Evolutionary conservation across 2,797 vertebrate genomes (phyloP), one percentile per base, ranked within the genome.

Genomic region (Diplodus sargus): DNA sequence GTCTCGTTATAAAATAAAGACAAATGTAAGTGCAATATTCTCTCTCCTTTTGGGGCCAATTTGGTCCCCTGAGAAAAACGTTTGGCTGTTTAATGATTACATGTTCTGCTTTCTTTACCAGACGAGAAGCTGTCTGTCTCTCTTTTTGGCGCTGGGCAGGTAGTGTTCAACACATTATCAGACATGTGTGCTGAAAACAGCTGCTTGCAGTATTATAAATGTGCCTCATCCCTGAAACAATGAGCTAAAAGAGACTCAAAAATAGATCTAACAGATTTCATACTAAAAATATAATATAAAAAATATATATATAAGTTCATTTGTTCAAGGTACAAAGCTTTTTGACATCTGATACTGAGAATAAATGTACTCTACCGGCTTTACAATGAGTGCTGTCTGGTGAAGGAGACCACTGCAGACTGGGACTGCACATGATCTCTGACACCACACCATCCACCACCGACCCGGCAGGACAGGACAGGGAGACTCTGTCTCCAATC

Each of bases 331-430:
- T 43, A 22, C 2, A 0, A 53, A 22, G 42, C 9, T 25, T 30
- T 5, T 20, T 8, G 2, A 17, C 2, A 61, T 73, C 13, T 73
- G 12, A 34, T 9, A 13, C 3, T 16, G 3, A 53, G 18, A 56
- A 12, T 20, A 25, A 70, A 30, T 49, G 12, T 2, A 45, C 23
- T 39, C 3, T 79, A 97, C 97, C 95, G 91, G 87, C 76, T 43
- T 86, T 89, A 85, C 97, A 99, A 0, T 20, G 87, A 49, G 84
- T 62, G 0, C 47, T 75, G 9, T 74, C 88, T 10, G 95, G 56
- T 39, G 95, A 88, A 23, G 97, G 97, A 87, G 95, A 96, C 98
- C 98, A 99, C 85, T 93, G 96, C 42, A 99, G 96, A 77, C 95
- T 97, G 86, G 97, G 91, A 64, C 91, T 96, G 23, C 98, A 99